Evolutionary conservation across 2,888 invertebrate species (phyloP).

Genomic region (Athrips mouffetella): DNA sequence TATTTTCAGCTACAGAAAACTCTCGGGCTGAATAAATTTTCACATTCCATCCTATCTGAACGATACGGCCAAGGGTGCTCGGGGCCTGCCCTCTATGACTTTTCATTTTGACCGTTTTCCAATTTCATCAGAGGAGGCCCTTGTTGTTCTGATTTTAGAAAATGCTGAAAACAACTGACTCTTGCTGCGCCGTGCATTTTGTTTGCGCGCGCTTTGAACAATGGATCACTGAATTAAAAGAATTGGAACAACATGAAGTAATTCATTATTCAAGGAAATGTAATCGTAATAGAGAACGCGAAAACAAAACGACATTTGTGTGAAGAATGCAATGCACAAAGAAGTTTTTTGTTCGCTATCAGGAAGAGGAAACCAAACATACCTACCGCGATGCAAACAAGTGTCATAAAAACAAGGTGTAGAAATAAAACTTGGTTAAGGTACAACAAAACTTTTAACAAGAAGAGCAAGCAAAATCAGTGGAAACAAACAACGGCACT

Average conservation of each 20-base stretch:
- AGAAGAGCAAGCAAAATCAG: slow-evolving; percentile 51
- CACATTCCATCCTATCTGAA: slow-evolving; percentile 34
- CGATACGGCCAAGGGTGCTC: slow-evolving; percentile 39
- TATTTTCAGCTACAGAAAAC: slow-evolving; percentile 19
- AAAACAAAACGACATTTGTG: neutral
- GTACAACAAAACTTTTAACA: slow-evolving; percentile 56
- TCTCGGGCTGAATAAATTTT: slow-evolving; percentile 33
- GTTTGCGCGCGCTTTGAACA: slow-evolving; percentile 6
- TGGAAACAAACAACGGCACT: slow-evolving; percentile 66
- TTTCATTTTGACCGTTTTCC: slow-evolving; percentile 47
- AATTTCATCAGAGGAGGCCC: slow-evolving; percentile 23
- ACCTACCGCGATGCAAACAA: slow-evolving; percentile 15
- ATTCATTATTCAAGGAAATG: neutral
- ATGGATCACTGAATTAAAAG: neutral
- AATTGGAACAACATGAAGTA: neutral
- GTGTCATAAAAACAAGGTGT: slow-evolving; percentile 27
- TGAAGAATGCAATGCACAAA: neutral
- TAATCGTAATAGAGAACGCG: neutral
- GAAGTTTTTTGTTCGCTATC: neutral
- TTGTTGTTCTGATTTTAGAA: slow-evolving; percentile 16
- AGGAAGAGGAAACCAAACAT: neutral
- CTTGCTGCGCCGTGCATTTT: slow-evolving; percentile 6
- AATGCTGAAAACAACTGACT: slow-evolving; percentile 14
- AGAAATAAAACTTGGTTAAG: slow-evolving; percentile 36
- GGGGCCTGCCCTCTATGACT: slow-evolving; percentile 35